Percentiles rank a stretch among this genome's conserved stretches.
These are phyloP conservation scores for Sipha flava DNA, from an alignment of 1,140 invertebrate genomes.

Conservation along the genomic window DNA sequence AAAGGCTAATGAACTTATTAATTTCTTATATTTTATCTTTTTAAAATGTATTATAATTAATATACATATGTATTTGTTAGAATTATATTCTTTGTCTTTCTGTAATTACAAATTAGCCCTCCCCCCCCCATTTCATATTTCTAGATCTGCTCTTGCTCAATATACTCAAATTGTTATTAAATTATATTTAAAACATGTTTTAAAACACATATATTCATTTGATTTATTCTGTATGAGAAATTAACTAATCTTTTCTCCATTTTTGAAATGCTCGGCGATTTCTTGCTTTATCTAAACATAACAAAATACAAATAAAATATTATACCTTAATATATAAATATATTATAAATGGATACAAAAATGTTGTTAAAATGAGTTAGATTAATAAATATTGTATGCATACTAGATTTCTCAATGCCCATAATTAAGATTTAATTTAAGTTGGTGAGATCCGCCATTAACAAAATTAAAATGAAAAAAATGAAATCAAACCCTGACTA, in stretches of 20 bases:
- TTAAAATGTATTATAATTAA: too few relatives aligned
- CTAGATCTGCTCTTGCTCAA: too few relatives aligned
- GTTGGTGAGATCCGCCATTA: too few relatives aligned
- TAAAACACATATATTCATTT: background rate
- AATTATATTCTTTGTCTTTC: too few relatives aligned
- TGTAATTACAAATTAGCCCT: too few relatives aligned
- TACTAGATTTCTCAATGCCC: conserved; percentile 20
- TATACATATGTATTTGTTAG: too few relatives aligned
- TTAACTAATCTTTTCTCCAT: conserved; percentile 19
- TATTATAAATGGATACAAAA: background rate
- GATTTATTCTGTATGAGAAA: background rate
- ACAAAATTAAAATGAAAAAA: too few relatives aligned
- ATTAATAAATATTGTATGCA: background rate
- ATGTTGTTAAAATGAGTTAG: background rate
- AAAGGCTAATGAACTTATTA: too few relatives aligned
- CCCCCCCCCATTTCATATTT: too few relatives aligned
- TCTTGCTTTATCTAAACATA: conserved; percentile 3
- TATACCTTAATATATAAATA: background rate
- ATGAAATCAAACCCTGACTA: too few relatives aligned
- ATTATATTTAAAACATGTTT: background rate
- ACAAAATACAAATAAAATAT: background rate
- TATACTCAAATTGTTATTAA: too few relatives aligned
- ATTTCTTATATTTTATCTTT: too few relatives aligned
- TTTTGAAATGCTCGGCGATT: background rate
- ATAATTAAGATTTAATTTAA: background rate